Percentiles rank a stretch among this genome's conserved stretches.
Conservation (phyloP, 2,888 invertebrate genomes). For the Tachina grossa region DNA sequence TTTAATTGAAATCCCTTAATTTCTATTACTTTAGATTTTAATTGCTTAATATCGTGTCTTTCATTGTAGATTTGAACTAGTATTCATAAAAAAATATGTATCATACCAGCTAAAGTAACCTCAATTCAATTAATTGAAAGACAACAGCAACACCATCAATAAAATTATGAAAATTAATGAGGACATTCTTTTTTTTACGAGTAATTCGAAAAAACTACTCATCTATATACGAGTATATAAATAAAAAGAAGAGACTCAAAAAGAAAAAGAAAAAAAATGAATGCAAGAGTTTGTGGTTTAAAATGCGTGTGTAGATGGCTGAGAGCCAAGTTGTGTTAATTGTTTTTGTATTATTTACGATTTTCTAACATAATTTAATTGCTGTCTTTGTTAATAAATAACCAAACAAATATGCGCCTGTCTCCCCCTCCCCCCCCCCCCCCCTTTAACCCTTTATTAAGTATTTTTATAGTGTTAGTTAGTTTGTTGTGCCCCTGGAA, state of each 20-base stretch:
- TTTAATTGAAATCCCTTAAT: slow-evolving; percentile 69
- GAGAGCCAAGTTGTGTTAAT: slow-evolving; percentile 67
- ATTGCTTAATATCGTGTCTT: slow-evolving; percentile 70
- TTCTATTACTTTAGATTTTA: slow-evolving; percentile 67
- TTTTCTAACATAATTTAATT: slow-evolving; percentile 71
- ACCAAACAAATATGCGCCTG: neutral
- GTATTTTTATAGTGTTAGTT: neutral
- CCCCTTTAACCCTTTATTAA: too few species aligned
- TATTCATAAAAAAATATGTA: slow-evolving; percentile 23
- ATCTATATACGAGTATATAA: slow-evolving; percentile 37
- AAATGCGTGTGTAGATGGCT: slow-evolving; percentile 49
- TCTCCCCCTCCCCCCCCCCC: neutral
- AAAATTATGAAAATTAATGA: slow-evolving; percentile 52
- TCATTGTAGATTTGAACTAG: slow-evolving; percentile 38
- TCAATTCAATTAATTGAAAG: slow-evolving; percentile 69
- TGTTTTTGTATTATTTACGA: slow-evolving; percentile 70
- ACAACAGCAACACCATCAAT: neutral
- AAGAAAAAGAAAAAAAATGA: neutral
- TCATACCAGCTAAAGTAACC: slow-evolving; percentile 13
- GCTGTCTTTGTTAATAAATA: slow-evolving; percentile 38
- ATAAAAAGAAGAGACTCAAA: slow-evolving; percentile 1
- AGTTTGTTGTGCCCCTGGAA: slow-evolving; percentile 26
- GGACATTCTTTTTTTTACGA: slow-evolving; percentile 34
- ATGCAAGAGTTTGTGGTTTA: neutral
- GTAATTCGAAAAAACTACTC: slow-evolving; percentile 16